These are phyloP conservation scores for Resseliella maxima DNA, from an alignment of 2,888 invertebrate genomes.

Conservation along the genomic window DNA sequence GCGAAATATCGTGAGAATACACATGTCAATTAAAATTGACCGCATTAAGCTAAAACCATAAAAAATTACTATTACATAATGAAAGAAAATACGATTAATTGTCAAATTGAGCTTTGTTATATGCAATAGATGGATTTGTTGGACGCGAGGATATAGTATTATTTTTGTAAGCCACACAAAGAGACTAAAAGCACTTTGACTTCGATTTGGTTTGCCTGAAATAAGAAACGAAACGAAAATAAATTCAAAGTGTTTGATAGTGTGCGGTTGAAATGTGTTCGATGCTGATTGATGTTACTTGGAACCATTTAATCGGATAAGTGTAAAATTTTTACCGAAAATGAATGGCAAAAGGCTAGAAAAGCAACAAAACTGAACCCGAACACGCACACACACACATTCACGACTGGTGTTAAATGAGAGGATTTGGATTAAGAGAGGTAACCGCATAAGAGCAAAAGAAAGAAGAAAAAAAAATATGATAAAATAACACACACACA, in stretches of 20 bases:
- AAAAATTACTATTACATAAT: no score
- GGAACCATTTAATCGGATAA: conserved; percentile 25
- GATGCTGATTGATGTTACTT: conserved; percentile 25
- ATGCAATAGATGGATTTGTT: no score
- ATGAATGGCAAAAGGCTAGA: conserved; percentile 16
- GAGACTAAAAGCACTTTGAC: background rate
- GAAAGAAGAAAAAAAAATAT: no score
- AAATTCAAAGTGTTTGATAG: background rate
- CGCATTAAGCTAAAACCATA: no score
- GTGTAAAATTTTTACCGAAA: background rate
- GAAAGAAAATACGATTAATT: no score
- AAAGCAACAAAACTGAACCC: conserved; percentile 32
- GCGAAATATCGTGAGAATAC: no score
- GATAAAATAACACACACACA: no score
- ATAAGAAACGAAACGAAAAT: background rate
- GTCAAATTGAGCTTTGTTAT: no score
- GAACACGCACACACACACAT: background rate
- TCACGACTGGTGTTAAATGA: background rate
- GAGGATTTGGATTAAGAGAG: conserved; percentile 37
- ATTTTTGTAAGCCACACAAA: no score
- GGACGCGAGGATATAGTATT: no score
- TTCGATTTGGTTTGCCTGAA: background rate
- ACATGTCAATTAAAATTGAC: no score
- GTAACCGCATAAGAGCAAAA: no score
- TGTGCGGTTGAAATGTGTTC: background rate